phyloP scores from a whole-genome alignment of 2,888 invertebrate genomes.

The Polylopha cassiicola region DNA sequence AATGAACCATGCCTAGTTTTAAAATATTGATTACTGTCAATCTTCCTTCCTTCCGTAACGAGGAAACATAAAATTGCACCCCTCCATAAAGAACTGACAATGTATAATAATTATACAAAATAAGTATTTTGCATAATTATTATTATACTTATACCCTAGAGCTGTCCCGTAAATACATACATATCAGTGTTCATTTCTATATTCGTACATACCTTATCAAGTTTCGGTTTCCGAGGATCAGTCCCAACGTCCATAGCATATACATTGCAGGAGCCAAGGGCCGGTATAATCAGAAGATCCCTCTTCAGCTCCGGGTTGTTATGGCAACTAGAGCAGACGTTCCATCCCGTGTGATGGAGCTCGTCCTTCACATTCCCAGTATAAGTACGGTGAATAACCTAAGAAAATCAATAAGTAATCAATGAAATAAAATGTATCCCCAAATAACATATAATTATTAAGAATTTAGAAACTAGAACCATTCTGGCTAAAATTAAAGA shows the following conservation, averaged over 20 bases:
- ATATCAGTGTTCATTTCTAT: not conserved
- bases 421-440: not conserved
- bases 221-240: constrained; percentile 82
- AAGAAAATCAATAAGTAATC: constrained; percentile 12
- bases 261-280: constrained; percentile 87
- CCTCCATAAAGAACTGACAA: too few relatives aligned
- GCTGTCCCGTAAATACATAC: not conserved
- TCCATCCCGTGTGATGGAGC: constrained; percentile 98
- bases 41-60: too few relatives aligned
- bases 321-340: constrained; percentile 96
- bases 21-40: too few relatives aligned
- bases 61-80: too few relatives aligned
- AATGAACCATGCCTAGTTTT: too few relatives aligned
- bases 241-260: constrained; percentile 89
- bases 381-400: constrained; percentile 92
- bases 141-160: too few relatives aligned
- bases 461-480: too few relatives aligned
- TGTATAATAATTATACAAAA: too few relatives aligned
- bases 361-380: constrained; percentile 90
- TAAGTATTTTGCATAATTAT: too few relatives aligned
- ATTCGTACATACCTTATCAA: constrained; percentile 79
- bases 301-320: constrained; percentile 76
- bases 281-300: constrained; percentile 89
- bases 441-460: too few relatives aligned
- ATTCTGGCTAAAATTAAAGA: too few relatives aligned